Evolutionary conservation across 2,797 vertebrate species (phyloP).

Genomic region (Thamnophis elegans): DNA sequence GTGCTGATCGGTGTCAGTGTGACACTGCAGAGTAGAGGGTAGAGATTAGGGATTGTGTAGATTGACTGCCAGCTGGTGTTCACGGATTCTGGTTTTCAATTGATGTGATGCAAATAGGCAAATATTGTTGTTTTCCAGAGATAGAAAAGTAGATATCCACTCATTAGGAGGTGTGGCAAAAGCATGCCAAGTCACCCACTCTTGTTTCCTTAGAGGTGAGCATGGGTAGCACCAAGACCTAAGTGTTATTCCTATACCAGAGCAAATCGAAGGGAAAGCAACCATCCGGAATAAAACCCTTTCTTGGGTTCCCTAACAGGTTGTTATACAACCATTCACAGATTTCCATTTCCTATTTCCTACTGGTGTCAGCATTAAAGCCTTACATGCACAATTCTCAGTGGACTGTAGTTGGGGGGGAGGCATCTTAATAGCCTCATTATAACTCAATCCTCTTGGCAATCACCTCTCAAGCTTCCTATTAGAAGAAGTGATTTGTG

Average conservation of each 20-base stretch:
- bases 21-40: neutral
- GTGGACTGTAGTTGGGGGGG: neutral
- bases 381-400: neutral
- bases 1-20: neutral
- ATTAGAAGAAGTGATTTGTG: neutral
- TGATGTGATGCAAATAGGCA: neutral
- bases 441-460: neutral
- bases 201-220: neutral
- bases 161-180: neutral
- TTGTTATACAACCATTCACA: neutral
- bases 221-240: no score
- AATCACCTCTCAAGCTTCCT: neutral
- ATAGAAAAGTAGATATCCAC: neutral
- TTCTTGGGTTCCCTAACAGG: neutral
- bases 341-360: neutral
- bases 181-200: neutral
- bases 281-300: neutral
- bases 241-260: neutral
- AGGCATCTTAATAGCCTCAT: neutral
- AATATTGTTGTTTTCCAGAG: neutral
- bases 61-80: neutral
- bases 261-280: neutral
- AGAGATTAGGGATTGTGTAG: neutral
- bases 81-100: neutral
- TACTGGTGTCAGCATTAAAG: neutral